Evolutionary conservation across 2,797 vertebrate species (phyloP), one percentile per base, ranked within the genome.

Genomic region (Epinephelus coioides): DNA sequence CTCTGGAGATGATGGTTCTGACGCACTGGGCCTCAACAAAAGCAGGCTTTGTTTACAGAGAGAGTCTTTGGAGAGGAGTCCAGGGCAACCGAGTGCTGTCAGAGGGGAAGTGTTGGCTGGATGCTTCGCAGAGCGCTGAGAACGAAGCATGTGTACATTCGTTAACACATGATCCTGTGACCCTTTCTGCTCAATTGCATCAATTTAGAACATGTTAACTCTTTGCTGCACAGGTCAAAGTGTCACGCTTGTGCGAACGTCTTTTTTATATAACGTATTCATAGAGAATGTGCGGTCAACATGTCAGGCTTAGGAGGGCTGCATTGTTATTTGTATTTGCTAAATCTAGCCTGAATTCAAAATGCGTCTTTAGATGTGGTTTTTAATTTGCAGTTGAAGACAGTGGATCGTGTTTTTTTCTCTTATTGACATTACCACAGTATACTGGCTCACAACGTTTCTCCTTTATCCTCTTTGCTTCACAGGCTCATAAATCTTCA

Each of bases 1-100:
- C 91, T 91, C 86, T 90, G 85, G 88, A 90, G 91, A 92, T 88
- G 93, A 94, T 93, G 92, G 91, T 93, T 95, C 90, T 92, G 91
- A 95, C 89, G 89, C 90, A 89, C 91, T 89, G 88, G 91, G 90
- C 91, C 89, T 93, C 88, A 91, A 95, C 93, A 95, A 95, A 95
- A 95, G 95, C 91, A 79, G 83, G 82, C 94, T 95, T 95, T 95
- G 94, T 94, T 95, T 95, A 95, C 91, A 94, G 88, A 90, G 88
- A 85, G 87, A 83, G 90, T 88, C 92, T 90, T 86, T 82, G 82
- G 88, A 91, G 91, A 91, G 90, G 90, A 92, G 90, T 93, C 76
- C 82, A 44, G 89, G 88, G 93, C 88, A 87, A 88, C 91, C 70
- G 82, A 92, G 90, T 81, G 86, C 92, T 92, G 94, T 95, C 94